Evolutionary conservation across 2,888 invertebrate genomes (phyloP).

Genomic region (Gymnoscelis rufifasciata): DNA sequence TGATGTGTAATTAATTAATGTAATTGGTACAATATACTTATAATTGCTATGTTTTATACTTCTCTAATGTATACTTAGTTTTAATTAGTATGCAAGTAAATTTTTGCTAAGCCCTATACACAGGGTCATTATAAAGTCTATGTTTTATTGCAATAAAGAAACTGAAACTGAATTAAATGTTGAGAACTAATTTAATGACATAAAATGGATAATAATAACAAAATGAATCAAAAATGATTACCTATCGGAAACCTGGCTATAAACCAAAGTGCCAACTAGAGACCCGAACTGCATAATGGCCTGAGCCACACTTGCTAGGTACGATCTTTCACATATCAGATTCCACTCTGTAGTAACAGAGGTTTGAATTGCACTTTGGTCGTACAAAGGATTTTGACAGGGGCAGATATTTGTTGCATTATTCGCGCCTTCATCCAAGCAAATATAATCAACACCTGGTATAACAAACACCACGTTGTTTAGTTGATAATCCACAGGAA

Average conservation of each 20-base stretch:
- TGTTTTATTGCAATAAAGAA: no score
- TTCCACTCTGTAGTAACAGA: slow-evolving; percentile 81
- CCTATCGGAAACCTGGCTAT: slow-evolving; percentile 75
- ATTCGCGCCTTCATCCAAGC: slow-evolving; percentile 48
- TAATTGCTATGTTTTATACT: no score
- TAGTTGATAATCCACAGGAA: slow-evolving; percentile 78
- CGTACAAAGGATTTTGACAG: slow-evolving; percentile 71
- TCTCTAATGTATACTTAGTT: no score
- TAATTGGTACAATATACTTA: no score
- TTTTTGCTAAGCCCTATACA: no score
- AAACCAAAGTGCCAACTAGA: slow-evolving; percentile 74
- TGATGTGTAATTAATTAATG: no score
- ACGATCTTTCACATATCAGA: slow-evolving; percentile 77
- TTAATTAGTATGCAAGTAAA: no score
- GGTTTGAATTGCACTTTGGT: slow-evolving; percentile 69
- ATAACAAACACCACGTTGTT: slow-evolving; percentile 78
- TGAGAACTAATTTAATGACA: no score
- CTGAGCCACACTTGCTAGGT: slow-evolving; percentile 76
- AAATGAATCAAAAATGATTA: no score
- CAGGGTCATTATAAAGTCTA: no score
- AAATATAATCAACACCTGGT: slow-evolving; percentile 72
- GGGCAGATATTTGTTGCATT: slow-evolving; percentile 64
- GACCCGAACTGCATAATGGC: slow-evolving; percentile 78
- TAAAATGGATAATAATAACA: no score
- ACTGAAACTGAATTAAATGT: no score